A percentile compares a stretch with the other conserved stretches of the same genome.
phyloP scores from a whole-genome alignment of 2,113 vertebrate species.

The Macrotis lagotis region DNA sequence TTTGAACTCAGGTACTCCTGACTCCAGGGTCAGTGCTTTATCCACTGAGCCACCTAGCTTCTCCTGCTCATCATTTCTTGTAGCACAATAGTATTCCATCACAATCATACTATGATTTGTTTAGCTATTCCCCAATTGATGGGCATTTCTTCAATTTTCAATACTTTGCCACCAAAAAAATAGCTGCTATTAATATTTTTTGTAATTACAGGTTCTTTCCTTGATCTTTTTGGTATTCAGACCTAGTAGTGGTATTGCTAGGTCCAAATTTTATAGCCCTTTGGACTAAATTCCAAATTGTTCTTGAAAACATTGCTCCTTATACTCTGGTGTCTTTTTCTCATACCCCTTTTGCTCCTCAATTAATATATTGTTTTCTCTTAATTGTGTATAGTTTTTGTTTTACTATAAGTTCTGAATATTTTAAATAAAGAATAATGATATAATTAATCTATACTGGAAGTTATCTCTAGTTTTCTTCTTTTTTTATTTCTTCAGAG shows the following conservation, averaged over 20 bases:
- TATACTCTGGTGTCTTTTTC: not conserved
- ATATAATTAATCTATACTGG: no score
- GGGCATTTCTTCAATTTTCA: not conserved
- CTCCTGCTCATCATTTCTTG: not conserved
- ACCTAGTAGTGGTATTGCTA: no score
- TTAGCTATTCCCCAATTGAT: not conserved
- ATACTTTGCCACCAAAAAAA: not conserved
- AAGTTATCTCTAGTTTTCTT: no score
- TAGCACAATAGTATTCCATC: not conserved
- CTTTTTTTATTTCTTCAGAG: no score
- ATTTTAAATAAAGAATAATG: no score
- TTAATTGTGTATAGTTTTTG: no score
- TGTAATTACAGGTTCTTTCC: not conserved
- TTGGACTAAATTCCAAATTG: not conserved
- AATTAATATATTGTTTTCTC: no score
- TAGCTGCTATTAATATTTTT: not conserved
- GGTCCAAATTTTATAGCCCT: not conserved
- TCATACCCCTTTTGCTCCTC: no score
- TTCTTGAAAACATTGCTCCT: not conserved
- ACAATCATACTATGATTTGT: not conserved
- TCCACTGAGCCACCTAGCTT: no score
- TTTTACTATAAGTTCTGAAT: no score
- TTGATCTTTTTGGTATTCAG: not conserved
- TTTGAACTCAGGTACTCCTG: no score
- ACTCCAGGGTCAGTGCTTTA: no score